Base-by-base conservation (phyloP, 2,888 invertebrate species). In the Halocaridina rubra region DNA sequence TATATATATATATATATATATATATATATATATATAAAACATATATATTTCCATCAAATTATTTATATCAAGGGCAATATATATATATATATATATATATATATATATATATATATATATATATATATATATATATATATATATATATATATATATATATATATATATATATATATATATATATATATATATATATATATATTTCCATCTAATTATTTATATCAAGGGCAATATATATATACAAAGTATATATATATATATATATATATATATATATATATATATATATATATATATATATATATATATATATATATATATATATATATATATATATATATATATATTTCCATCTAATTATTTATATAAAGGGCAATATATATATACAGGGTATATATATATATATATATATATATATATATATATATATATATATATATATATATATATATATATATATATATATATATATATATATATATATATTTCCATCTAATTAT, bases 51-150 rank as follows among this genome's bases (percentile, higher is more conserved):
- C 53, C 13, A 53, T 53, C n/a, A 5, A 22, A 7, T 59, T 10
- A 5, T 59, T 5, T 16, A 24, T 22, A 22, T 59, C 16, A 16
- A 59, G n/a, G 16, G 5, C 7, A 22, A 59, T 59, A 59, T 10
- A 59, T 59, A 59, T 10, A 59, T 59, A 59, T 5, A 64, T 64
- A 64, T 19, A 64, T 64, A 64, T 19, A 64, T 64, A 64, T 19
- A 64, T 22, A 64, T 64, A n/a, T 64, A n/a, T n/a, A n/a, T 22
- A 64, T 64, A 64, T 64, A 64, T 64, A 64, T 64, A 64, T 64
- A 64, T 64, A 64, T 64, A 64, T 64, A 64, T 64, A 64, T 64
- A 64, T 64, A 64, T 64, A 64, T 64, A 64, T 64, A 64, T 64
- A 64, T 64, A 64, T 64, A 64, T 64, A 64, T 64, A 64, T 64